Evolutionary conservation across 2,888 invertebrate species (phyloP).

Genomic region (Keiferia lycopersicella): DNA sequence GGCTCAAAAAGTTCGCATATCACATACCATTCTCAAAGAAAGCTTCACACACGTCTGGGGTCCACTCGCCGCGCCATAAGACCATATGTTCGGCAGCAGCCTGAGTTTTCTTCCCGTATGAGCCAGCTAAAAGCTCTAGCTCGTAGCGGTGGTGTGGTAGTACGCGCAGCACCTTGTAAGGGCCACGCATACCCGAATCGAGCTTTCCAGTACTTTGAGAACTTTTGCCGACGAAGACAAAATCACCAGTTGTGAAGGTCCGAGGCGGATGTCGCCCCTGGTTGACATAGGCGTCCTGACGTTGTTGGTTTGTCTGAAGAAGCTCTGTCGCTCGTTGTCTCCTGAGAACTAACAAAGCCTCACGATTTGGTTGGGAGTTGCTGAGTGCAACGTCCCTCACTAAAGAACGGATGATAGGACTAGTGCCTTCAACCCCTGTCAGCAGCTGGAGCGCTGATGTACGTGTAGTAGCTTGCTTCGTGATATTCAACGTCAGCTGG

Average conservation of each 20-base stretch:
- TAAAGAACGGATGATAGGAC: constrained; percentile 30
- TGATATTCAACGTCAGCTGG: constrained; percentile 31
- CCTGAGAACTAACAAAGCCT: constrained; percentile 11
- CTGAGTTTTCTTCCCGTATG: constrained; percentile 30
- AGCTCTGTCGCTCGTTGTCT: not conserved
- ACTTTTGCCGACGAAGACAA: constrained; percentile 22
- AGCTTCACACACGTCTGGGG: not conserved
- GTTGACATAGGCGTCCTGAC: constrained; percentile 21
- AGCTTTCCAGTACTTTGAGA: constrained; percentile 25
- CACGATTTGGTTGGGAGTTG: constrained; percentile 20
- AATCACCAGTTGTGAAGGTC: constrained; percentile 5
- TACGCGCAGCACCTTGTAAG: constrained; percentile 22
- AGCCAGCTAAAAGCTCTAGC: constrained; percentile 24
- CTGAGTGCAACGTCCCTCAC: constrained; percentile 32
- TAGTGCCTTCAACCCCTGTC: constrained; percentile 29
- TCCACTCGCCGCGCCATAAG: constrained; percentile 29
- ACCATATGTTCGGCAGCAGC: constrained; percentile 32
- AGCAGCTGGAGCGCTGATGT: constrained; percentile 32
- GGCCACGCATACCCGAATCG: constrained; percentile 29
- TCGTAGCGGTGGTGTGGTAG: constrained; percentile 28
- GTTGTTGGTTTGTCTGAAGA: constrained; percentile 11
- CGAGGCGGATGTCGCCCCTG: constrained; percentile 13
- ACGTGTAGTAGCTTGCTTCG: constrained; percentile 31
- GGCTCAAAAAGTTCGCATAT: not conserved
- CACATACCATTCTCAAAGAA: not conserved